Base-by-base conservation (phyloP, 2,888 invertebrate genomes). In the Charanyca ferruginea region DNA sequence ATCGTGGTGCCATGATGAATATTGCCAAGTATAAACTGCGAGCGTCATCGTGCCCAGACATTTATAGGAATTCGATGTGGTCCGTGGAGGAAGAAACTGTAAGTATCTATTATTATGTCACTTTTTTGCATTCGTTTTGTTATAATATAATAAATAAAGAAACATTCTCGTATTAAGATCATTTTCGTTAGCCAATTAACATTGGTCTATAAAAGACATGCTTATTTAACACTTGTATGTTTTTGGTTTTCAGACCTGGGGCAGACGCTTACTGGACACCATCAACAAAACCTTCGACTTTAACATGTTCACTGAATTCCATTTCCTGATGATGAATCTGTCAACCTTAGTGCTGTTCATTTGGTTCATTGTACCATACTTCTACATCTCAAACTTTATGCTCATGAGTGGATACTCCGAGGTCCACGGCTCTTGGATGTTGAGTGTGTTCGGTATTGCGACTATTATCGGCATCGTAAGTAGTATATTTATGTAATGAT, bases 291-390 rank as follows among this genome's bases (percentile, higher is more conserved):
- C 98, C 85, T 97, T 97, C 86, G 98, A 98, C 90, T 98, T 98
- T 91, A 97, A 98, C 66, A 97, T 98, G 96, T 98, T 98, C 88
- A 95, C 97, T 75, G 98, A 98, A 87, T 95, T 97, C 61, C 98
- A 98, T 87, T 98, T 98, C 90, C 92, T 98, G 59, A 96, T 98
- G 86, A 97, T 99, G 96, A 98, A 98, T 71, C 87, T 99, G 16
- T 98, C 98, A n/a, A 99, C 98, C 65, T 96, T 98, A 80, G 96
- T 99, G 66, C 96, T 99, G 59, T 99, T 99, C 93, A 97, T 98
- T 85, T 99, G 98, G 98, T 98, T 98, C 91, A 99, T 99, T 86
- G 98, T 99, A 71, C 99, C 99, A 44, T 99, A 99, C 93, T 98
- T 99, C 89, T 99, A 98, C 93, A 96, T 99, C 75, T 97, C 98